A percentile compares a stretch with the other conserved stretches of the same genome.
Evolutionary conservation across 2,797 vertebrate genomes (phyloP).

Genomic region (Buceros bicornis): DNA sequence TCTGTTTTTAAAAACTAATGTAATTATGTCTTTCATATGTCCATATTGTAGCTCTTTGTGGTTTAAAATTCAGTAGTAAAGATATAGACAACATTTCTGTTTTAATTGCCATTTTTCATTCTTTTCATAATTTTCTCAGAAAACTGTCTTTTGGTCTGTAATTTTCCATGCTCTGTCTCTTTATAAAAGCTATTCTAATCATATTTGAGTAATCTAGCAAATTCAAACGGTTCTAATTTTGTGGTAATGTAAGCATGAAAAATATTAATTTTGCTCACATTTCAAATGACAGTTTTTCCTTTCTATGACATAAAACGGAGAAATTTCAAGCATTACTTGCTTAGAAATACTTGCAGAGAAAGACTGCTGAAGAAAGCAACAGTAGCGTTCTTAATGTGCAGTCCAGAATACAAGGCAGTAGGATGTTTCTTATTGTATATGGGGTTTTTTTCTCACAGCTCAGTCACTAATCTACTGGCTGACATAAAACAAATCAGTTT

Average conservation of each 20-base stretch:
- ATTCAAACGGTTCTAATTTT: conserved; percentile 41
- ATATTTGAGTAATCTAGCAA: conserved; percentile 39
- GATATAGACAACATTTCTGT: neutral
- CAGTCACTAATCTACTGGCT: neutral
- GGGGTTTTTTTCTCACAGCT: neutral
- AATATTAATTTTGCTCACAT: conserved; percentile 22
- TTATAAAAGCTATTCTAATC: conserved; percentile 6
- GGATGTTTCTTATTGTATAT: neutral
- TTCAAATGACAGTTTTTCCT: conserved; percentile 16
- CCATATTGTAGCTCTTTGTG: neutral
- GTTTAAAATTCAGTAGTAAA: neutral
- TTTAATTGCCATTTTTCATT: conserved; percentile 26
- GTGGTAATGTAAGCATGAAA: conserved; percentile 35
- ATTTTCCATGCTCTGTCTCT: conserved; percentile 37
- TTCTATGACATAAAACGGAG: neutral
- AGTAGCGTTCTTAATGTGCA: neutral
- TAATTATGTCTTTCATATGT: neutral
- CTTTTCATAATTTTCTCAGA: conserved; percentile 2
- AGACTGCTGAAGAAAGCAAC: neutral
- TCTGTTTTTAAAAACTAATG: neutral
- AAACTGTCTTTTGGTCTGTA: neutral
- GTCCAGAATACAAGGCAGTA: neutral
- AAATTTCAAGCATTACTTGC: neutral
- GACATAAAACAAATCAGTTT: neutral
- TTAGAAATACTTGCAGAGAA: neutral